Conservation (phyloP, 2,113 vertebrate genomes). For the Lutjanus erythropterus region DNA sequence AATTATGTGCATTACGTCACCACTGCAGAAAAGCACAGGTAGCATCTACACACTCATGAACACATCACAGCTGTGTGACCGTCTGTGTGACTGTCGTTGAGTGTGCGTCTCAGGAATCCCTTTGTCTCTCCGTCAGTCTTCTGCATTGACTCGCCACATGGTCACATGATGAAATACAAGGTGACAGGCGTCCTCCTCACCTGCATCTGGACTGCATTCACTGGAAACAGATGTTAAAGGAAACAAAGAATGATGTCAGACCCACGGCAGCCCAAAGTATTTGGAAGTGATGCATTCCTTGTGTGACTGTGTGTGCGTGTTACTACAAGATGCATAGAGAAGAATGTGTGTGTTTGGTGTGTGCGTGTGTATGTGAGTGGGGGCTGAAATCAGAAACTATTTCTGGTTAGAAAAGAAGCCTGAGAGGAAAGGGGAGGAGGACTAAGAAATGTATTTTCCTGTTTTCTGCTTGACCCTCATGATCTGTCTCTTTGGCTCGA, state of each 20-base stretch:
- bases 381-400: constrained; percentile 26
- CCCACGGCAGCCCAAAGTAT: constrained; percentile 19
- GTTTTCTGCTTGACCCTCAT: constrained; percentile 14
- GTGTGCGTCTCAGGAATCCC: not conserved
- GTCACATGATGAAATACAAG: constrained; percentile 32
- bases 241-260: constrained; percentile 74
- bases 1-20: constrained; percentile 52
- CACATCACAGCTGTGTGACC: constrained; percentile 44
- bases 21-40: constrained; percentile 31
- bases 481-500: not conserved
- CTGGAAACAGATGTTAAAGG: constrained; percentile 75
- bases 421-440: constrained; percentile 1
- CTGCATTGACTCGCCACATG: not conserved
- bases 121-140: constrained; percentile 20
- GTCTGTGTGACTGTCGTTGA: not conserved
- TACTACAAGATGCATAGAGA: constrained; percentile 36
- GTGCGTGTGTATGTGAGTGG: not conserved
- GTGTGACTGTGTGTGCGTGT: constrained; percentile 38
- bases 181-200: constrained; percentile 52
- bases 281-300: constrained; percentile 52
- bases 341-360: constrained; percentile 28
- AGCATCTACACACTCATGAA: not conserved
- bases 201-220: constrained; percentile 65
- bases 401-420: not conserved
- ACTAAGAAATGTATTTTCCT: constrained; percentile 3